These are phyloP conservation scores for Hypena proboscidalis DNA, from an alignment of 2,888 invertebrate species.

Conservation along the genomic window DNA sequence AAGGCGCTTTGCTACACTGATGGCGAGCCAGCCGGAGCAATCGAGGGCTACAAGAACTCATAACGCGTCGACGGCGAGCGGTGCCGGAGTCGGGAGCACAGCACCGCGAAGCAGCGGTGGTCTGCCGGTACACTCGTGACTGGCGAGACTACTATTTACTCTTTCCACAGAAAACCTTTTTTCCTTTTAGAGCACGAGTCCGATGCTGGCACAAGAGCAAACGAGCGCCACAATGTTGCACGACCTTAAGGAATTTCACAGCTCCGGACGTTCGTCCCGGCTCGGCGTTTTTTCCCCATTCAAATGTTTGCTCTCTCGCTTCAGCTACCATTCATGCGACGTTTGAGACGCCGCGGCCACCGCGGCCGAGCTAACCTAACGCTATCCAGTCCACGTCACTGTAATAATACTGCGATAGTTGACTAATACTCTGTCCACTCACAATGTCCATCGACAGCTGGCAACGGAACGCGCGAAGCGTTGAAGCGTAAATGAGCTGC, in stretches of 20 bases:
- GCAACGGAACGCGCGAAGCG: slow-evolving; percentile 83
- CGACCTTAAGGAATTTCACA: slow-evolving; percentile 84
- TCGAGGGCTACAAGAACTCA: slow-evolving; percentile 45
- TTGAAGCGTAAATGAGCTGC: slow-evolving; percentile 80
- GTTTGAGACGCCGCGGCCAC: slow-evolving; percentile 77
- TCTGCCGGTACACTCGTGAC: slow-evolving; percentile 79
- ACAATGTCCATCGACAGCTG: slow-evolving; percentile 81
- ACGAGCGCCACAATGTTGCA: slow-evolving; percentile 81
- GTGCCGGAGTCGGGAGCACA: slow-evolving; percentile 32
- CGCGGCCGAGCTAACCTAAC: slow-evolving; percentile 76
- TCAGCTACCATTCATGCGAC: slow-evolving; percentile 81
- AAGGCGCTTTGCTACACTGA: slow-evolving; percentile 80
- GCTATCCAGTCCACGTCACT: slow-evolving; percentile 83
- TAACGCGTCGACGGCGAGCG: slow-evolving; percentile 28
- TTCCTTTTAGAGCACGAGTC: slow-evolving; percentile 82
- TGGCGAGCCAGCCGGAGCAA: slow-evolving; percentile 75
- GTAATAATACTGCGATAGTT: slow-evolving; percentile 85
- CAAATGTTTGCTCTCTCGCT: slow-evolving; percentile 81
- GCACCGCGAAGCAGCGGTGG: slow-evolving; percentile 73
- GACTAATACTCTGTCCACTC: slow-evolving; percentile 85
- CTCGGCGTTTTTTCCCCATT: slow-evolving; percentile 72
- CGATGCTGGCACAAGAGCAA: slow-evolving; percentile 78
- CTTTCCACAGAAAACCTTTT: slow-evolving; percentile 79
- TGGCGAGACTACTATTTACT: slow-evolving; percentile 78
- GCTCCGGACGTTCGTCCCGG: slow-evolving; percentile 70